A percentile compares a stretch with the other conserved stretches of the same genome.
phyloP scores from a whole-genome alignment of 2,797 vertebrate genomes.

The Acipenser transmontanus region DNA sequence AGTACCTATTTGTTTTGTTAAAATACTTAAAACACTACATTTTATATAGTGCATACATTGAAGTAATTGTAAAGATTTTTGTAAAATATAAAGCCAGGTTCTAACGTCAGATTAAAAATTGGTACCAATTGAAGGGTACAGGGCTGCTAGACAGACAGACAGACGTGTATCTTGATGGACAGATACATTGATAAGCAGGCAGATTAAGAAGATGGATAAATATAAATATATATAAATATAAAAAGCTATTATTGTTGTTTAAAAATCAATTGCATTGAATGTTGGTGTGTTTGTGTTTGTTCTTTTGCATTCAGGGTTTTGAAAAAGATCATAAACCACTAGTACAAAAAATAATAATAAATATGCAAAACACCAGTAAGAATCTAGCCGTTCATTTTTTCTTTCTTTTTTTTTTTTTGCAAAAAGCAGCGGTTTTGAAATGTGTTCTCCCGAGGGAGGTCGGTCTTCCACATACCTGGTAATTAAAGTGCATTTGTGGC shows the following conservation, averaged over 20 bases:
- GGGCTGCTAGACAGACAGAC: background rate
- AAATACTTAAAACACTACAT: no score
- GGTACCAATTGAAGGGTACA: background rate
- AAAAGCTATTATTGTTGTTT: constrained; percentile 23
- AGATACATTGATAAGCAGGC: background rate
- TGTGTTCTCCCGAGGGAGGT: constrained; percentile 41
- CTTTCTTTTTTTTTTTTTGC: constrained; percentile 16
- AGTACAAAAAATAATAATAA: background rate
- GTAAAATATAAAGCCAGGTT: no score
- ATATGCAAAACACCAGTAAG: background rate
- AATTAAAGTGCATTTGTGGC: constrained; percentile 92
- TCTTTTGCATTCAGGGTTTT: no score
- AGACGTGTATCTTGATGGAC: constrained; percentile 20
- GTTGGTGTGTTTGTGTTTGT: constrained; percentile 39
- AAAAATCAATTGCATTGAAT: constrained; percentile 35
- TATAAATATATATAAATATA: constrained; percentile 19
- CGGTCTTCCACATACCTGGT: constrained; percentile 62
- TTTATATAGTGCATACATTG: background rate
- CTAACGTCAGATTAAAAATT: background rate
- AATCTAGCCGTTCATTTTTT: background rate
- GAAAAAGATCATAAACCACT: background rate
- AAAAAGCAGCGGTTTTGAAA: constrained; percentile 26
- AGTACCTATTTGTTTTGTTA: constrained; percentile 51
- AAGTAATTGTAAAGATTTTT: no score
- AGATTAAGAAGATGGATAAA: background rate